Evolutionary conservation across 1,140 invertebrate genomes (phyloP).

Genomic region (Diorhabda carinulata): DNA sequence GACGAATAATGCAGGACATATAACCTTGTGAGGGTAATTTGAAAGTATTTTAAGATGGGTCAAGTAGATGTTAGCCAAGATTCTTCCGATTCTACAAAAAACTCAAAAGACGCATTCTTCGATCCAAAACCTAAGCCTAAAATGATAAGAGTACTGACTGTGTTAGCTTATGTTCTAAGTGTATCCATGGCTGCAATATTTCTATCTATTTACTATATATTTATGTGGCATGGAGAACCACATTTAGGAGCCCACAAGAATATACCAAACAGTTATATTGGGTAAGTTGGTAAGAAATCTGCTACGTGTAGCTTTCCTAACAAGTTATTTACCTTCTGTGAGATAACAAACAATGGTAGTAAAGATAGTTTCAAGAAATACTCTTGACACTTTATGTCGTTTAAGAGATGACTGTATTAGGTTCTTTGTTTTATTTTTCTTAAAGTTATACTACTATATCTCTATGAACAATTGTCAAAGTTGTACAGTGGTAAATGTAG

Average conservation of each 20-base stretch:
- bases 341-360: no score
- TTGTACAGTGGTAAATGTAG: no score
- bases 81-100: not conserved
- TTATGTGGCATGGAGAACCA: conserved; percentile 64
- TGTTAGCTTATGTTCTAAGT: conserved; percentile 73
- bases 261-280: not conserved
- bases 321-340: no score
- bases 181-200: conserved; percentile 76
- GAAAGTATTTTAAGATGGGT: not conserved
- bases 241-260: conserved; percentile 28
- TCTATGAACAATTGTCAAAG: no score
- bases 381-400: no score
- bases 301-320: no score
- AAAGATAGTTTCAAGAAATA: no score
- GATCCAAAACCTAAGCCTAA: conserved; percentile 64
- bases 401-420: no score
- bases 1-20: no score
- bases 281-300: not conserved
- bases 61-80: conserved; percentile 11
- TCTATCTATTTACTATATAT: conserved; percentile 75
- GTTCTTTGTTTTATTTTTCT: no score
- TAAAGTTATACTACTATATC: no score
- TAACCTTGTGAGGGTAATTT: no score
- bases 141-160: conserved; percentile 68
- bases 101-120: conserved; percentile 27